Base-by-base conservation (phyloP, 2,888 invertebrate genomes). In the Aquatica leii region DNA sequence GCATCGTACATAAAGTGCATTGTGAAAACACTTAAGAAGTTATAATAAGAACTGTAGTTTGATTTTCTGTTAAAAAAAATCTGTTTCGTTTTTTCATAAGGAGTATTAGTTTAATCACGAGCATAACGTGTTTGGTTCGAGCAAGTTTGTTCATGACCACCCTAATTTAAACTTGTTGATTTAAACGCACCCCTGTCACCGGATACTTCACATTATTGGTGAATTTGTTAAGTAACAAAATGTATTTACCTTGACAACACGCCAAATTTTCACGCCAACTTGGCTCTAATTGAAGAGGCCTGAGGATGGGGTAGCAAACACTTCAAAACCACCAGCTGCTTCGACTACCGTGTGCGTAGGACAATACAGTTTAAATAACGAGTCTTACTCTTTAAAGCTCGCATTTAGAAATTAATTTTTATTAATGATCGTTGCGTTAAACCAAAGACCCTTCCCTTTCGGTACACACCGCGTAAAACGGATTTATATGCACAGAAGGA, bases 261-360 rank as follows among this genome's bases (percentile, higher is more conserved):
- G 68, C 65, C 65, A 66, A 68, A 68, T 68, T 68, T 72, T 72
- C 72, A 72, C 72, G 72, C 69, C 66, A 71, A 72, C 69, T 72
- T 72, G 68, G 66, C 62, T 71, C 64, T 72, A 72, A 72, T 72
- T 72, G 70, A 68, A 70, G 70, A 57, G 62, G 14, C 51, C 62
- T 49, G 54, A 61, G 59, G 60, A 62, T 63, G 64, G 63, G 56
- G 61, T 49, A 53, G 67, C 65, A 70, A 70, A 70, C 70, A 70
- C 69, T 70, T 54, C 24, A 61, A 48, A 48, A 51, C 52, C 52
- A 43, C 31, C 66, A 58, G 55, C 62, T 62, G 66, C 59, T 50
- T 14, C 52, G 21, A 41, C 49, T 54, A 57, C 46, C 31, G 37
- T 49, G 34, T 56, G 41, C 41, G 56, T 61, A 50, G 24, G 24